A percentile compares a stretch with the other conserved stretches of the same genome.
Conservation (phyloP, 2,113 vertebrate species). For the Galbula dea region DNA sequence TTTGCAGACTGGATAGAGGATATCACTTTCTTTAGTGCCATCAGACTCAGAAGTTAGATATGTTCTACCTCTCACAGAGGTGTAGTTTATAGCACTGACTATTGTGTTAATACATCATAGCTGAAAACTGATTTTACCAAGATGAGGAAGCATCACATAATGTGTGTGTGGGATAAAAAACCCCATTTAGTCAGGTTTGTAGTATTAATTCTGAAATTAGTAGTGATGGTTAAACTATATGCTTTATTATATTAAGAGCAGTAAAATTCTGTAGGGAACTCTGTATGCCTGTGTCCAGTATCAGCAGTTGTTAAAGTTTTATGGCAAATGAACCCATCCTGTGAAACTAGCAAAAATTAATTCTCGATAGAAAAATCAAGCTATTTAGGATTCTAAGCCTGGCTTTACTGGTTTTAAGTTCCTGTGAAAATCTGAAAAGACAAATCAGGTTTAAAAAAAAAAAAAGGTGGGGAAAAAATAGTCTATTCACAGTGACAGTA, state of each 20-base stretch:
- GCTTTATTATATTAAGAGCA: conserved; percentile 14
- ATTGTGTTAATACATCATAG: background rate
- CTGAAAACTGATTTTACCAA: background rate
- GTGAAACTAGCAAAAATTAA: conserved; percentile 17
- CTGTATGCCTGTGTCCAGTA: background rate
- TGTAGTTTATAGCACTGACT: background rate
- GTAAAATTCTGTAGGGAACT: conserved; percentile 4
- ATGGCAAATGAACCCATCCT: background rate
- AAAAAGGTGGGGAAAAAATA: background rate
- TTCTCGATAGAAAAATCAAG: background rate
- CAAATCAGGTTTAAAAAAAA: background rate
- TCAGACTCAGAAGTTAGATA: background rate
- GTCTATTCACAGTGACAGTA: background rate
- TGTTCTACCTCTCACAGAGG: background rate
- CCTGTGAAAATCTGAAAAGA: background rate
- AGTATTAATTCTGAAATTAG: conserved; percentile 49
- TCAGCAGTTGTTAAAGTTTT: conserved; percentile 26
- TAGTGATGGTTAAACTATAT: conserved; percentile 20
- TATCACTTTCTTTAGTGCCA: background rate
- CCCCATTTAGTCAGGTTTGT: background rate
- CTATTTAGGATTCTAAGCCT: background rate
- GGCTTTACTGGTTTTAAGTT: background rate
- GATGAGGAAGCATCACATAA: background rate
- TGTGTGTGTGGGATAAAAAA: conserved; percentile 18
- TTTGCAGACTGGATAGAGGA: background rate